Evolutionary conservation across 2,797 vertebrate species (phyloP).

Genomic region (Choloepus didactylus): DNA sequence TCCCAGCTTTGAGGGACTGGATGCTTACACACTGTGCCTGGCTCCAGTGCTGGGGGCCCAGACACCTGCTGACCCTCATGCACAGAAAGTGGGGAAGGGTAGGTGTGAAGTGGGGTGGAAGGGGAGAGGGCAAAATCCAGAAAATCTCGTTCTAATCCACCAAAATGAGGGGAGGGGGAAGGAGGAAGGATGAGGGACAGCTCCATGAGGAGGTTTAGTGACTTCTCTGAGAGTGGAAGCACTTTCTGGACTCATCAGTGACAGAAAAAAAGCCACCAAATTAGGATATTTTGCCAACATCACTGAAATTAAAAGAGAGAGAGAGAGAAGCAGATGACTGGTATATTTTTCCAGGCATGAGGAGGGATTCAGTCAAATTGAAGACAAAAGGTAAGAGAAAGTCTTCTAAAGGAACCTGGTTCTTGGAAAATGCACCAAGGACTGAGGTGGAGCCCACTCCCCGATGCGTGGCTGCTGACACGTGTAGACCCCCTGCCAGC

Average conservation of each 20-base stretch:
- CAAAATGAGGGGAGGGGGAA: background rate
- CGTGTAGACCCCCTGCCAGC: no score
- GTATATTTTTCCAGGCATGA: no score
- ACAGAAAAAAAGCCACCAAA: background rate
- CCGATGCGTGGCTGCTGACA: no score
- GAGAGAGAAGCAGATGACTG: background rate
- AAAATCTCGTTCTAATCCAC: background rate
- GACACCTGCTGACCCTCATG: background rate
- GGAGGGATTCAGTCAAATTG: no score
- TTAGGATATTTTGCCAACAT: no score
- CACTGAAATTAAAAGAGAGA: background rate
- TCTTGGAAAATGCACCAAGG: no score
- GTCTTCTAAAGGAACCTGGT: no score
- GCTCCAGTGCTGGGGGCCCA: background rate
- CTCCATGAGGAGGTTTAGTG: background rate
- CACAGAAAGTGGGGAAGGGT: background rate
- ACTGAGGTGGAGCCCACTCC: no score
- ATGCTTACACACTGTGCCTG: fast-evolving
- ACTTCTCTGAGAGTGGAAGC: background rate
- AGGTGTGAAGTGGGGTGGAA: background rate
- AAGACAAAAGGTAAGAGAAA: no score
- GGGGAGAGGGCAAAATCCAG: no score
- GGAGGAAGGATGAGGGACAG: background rate
- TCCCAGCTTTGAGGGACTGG: background rate
- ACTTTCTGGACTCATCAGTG: background rate